phyloP scores from a whole-genome alignment of 1,140 invertebrate species.

The Atopsyche davidsoni region DNA sequence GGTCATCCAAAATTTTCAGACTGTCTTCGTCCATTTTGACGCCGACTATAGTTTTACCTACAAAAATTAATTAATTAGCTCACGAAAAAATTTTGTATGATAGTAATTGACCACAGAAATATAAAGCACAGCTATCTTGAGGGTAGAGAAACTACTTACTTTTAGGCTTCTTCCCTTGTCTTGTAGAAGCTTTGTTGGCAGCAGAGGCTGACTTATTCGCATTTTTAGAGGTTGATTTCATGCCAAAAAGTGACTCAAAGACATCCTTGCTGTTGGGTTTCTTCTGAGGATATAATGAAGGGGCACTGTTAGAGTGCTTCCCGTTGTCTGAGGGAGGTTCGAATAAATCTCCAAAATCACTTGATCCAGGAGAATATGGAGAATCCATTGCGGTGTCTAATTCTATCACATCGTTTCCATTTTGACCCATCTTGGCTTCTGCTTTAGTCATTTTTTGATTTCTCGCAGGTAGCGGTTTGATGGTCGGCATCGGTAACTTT shows the following conservation, averaged over 20 bases:
- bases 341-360: constrained; percentile 78
- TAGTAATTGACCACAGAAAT: neutral
- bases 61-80: constrained; percentile 28
- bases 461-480: constrained; percentile 28
- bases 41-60: constrained; percentile 58
- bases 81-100: constrained; percentile 1
- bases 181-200: constrained; percentile 42
- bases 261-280: constrained; percentile 36
- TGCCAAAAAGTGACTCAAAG: constrained; percentile 53
- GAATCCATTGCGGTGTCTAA: constrained; percentile 71
- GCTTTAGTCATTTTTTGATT: constrained; percentile 22
- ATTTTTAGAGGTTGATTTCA: constrained; percentile 39
- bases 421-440: constrained; percentile 33
- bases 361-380: constrained; percentile 78
- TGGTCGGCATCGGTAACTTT: constrained; percentile 34
- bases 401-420: constrained; percentile 44
- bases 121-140: neutral
- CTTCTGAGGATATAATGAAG: constrained; percentile 33
- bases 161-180: constrained; percentile 44
- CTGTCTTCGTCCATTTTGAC: constrained; percentile 68
- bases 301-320: constrained; percentile 33
- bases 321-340: constrained; percentile 64
- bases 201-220: constrained; percentile 33
- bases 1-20: constrained; percentile 75
- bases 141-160: constrained; percentile 10